Conservation (phyloP, 2,888 invertebrate species). For the Mesochorus sp. region DNA sequence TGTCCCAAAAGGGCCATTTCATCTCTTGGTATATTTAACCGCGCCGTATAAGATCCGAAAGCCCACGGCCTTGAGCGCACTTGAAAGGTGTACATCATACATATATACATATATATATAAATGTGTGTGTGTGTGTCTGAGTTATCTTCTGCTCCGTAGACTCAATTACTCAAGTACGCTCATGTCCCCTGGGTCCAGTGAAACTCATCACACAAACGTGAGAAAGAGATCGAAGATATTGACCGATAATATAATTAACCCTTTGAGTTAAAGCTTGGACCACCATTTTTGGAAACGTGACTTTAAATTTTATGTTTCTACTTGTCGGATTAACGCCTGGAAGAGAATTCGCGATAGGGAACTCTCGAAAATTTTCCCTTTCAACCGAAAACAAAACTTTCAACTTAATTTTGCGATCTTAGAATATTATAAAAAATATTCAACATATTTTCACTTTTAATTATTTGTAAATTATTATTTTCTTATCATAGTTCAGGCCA, state of each 20-base stretch:
- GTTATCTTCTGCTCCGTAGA: background rate
- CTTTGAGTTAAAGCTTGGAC: conserved; percentile 5
- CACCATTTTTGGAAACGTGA: conserved; percentile 2
- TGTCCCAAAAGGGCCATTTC: conserved; percentile 66
- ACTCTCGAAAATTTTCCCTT: too few species aligned
- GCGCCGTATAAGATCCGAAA: conserved; percentile 57
- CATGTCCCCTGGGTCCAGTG: background rate
- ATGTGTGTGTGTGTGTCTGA: too few species aligned
- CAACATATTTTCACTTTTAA: too few species aligned
- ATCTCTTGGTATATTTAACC: conserved; percentile 10
- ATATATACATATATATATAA: conserved; percentile 15
- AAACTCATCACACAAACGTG: conserved; percentile 36
- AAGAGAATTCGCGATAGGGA: too few species aligned
- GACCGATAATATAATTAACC: conserved; percentile 48
- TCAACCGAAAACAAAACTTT: too few species aligned
- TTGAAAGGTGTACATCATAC: conserved; percentile 45
- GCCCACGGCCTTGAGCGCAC: conserved; percentile 64
- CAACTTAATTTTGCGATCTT: too few species aligned
- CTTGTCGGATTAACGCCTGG: too few species aligned
- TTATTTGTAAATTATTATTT: too few species aligned
- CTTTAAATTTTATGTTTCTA: background rate
- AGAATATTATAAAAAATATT: too few species aligned
- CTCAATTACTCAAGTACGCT: conserved; percentile 20
- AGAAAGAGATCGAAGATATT: background rate
- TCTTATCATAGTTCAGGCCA: too few species aligned